These are phyloP conservation scores for Hyposmocoma kahamanoa DNA, from an alignment of 1,140 invertebrate species.

Conservation along the genomic window DNA sequence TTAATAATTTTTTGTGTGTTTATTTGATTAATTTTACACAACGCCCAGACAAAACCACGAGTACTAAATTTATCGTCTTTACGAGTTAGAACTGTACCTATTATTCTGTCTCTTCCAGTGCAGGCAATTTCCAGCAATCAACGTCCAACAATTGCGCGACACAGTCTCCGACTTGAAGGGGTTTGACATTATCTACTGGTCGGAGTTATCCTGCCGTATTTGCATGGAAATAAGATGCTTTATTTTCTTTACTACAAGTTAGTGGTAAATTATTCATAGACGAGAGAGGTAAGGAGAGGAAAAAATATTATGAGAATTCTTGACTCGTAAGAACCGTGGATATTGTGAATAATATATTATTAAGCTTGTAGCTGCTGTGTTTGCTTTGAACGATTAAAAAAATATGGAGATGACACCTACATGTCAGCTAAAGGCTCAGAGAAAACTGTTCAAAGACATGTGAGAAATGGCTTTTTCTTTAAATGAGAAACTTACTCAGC, in stretches of 20 bases:
- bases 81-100: not conserved
- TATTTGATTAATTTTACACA: not conserved
- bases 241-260: slow-evolving; percentile 14
- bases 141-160: slow-evolving; percentile 13
- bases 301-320: too few species aligned
- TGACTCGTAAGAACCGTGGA: not conserved
- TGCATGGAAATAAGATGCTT: slow-evolving; percentile 37
- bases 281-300: too few species aligned
- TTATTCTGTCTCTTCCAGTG: not conserved
- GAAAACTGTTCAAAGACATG: too few species aligned
- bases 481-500: too few species aligned
- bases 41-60: not conserved
- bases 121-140: not conserved
- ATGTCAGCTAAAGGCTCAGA: too few species aligned
- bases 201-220: slow-evolving; percentile 36
- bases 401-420: too few species aligned
- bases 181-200: slow-evolving; percentile 26
- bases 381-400: not conserved
- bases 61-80: not conserved
- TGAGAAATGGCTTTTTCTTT: too few species aligned
- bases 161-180: slow-evolving; percentile 22
- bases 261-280: slow-evolving; percentile 2
- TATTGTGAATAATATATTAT: not conserved
- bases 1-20: not conserved
- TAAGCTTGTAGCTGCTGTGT: not conserved